Base-by-base conservation (phyloP, 2,113 vertebrate genomes). In the Porphyrio hochstetteri region DNA sequence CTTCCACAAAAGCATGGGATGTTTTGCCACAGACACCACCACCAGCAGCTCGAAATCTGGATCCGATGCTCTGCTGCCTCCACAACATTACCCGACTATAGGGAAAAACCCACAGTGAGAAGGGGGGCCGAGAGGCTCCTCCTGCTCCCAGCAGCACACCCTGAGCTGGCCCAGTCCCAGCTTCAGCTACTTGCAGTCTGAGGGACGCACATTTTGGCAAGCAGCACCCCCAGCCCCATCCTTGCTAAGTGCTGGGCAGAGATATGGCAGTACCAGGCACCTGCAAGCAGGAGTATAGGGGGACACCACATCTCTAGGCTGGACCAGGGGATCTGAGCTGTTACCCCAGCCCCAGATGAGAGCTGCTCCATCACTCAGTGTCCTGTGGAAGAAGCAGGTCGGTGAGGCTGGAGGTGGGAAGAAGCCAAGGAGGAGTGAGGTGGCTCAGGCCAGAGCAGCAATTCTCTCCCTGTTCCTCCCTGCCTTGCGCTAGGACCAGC, bases 281-380 rank as follows among this genome's bases (percentile, higher is more conserved):
- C 36, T 40, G 35, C 0, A 1, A 75, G 29, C 48, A 27, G 63
- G 11, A 16, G 3, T 61, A 16, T 0, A 5, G 10, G 53, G 59
- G 13, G 1, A 42, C 24, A 10, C 40, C 3, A 2, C 4, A 2
- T 40, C 48, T 48, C 68, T 29, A 19, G 2, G 1, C 10, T 55
- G 67, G 8, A 18, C 8, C 19, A 42, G 33, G 48, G 33, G 33
- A 80, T 36, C 5, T 2, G 31, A 40, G 13, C 35, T 33, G 63
- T n/a, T 23, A 15, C 50, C n/a, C 68, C 81, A 74, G 38, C 55
- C 68, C 35, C 44, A 40, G n/a, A 11, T 3, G 3, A 55, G 46
- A 0, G 0, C 36, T 59, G 71, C 75, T 57, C 25, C 40, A 15
- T 25, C 40, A 0, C 23, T 81, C 13, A 65, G 74, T 61, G 40